Conservation (phyloP, 2,888 invertebrate species). For the Pedicia rivosa region DNA sequence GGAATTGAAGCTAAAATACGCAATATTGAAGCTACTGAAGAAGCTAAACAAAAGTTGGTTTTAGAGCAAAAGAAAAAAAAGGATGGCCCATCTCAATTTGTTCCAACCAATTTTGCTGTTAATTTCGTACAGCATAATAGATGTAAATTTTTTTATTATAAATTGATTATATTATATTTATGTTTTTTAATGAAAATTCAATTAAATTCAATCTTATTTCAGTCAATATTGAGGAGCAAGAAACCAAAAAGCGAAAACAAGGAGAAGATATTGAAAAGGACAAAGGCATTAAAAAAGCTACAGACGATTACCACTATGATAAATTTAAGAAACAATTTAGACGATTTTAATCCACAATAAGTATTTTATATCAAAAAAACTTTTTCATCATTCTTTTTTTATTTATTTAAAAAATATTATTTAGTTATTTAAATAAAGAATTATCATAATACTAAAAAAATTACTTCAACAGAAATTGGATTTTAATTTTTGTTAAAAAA, state of each 20-base stretch:
- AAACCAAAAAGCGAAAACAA: constrained; percentile 32
- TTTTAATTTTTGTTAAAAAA: too few relatives aligned
- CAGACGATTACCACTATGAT: constrained; percentile 95
- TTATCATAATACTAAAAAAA: too few relatives aligned
- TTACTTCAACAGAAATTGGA: too few relatives aligned
- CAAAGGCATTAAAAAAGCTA: constrained; percentile 74
- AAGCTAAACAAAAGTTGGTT: constrained; percentile 84
- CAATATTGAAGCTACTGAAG: constrained; percentile 98
- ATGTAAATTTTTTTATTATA: constrained; percentile 47
- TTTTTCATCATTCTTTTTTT: too few relatives aligned
- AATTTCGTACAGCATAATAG: constrained; percentile 96
- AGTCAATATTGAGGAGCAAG: constrained; percentile 73
- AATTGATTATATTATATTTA: background rate
- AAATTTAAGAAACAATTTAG: constrained; percentile 92
- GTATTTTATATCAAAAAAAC: too few relatives aligned
- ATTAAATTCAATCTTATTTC: constrained; percentile 18
- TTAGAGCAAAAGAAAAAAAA: constrained; percentile 83
- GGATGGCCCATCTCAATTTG: constrained; percentile 87
- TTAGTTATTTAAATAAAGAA: too few relatives aligned
- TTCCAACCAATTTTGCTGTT: constrained; percentile 95
- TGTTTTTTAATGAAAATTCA: constrained; percentile 6
- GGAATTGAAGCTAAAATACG: constrained; percentile 98
- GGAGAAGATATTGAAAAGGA: constrained; percentile 38
- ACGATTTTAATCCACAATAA: constrained; percentile 66
- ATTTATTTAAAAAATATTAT: too few relatives aligned